Evolutionary conservation across 2,888 invertebrate species (phyloP).

Genomic region (Cacoxenus indagator): DNA sequence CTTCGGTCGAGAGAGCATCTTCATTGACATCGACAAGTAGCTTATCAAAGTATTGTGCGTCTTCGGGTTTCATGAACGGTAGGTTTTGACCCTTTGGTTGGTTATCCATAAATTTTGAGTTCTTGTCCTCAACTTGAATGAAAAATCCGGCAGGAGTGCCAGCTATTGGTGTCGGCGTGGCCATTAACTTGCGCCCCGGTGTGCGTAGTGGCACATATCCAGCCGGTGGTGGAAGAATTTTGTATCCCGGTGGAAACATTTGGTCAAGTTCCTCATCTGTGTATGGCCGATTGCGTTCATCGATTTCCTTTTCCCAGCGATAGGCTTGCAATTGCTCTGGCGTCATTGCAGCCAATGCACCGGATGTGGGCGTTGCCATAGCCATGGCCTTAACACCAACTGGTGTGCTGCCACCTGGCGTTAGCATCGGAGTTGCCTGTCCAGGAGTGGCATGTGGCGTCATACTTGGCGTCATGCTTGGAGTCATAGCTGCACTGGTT

Average conservation of each 20-base stretch:
- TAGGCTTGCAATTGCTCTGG: constrained; percentile 99
- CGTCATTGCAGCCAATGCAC: constrained; percentile 97
- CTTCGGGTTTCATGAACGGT: constrained; percentile 99
- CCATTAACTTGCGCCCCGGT: constrained; percentile 96
- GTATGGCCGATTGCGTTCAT: constrained; percentile 96
- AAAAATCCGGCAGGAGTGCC: constrained; percentile 94
- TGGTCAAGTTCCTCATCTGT: constrained; percentile 97
- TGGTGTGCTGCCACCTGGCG: constrained; percentile 88
- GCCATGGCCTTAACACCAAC: constrained; percentile 97
- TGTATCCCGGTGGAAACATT: constrained; percentile 98
- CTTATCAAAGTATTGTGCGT: constrained; percentile 99
- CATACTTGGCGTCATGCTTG: constrained; percentile 79
- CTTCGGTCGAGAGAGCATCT: constrained; percentile 93
- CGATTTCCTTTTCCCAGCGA: constrained; percentile 98
- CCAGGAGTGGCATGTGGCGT: constrained; percentile 84
- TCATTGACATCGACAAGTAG: constrained; percentile 98
- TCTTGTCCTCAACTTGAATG: constrained; percentile 91
- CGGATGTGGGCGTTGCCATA: constrained; percentile 97
- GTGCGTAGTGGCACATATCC: constrained; percentile 97
- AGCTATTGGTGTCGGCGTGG: constrained; percentile 97
- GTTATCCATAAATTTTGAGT: constrained; percentile 90
- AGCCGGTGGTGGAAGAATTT: constrained; percentile 94
- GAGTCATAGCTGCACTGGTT: constrained; percentile 74
- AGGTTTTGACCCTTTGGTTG: constrained; percentile 96
- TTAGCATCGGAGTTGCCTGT: constrained; percentile 79